phyloP scores from a whole-genome alignment of 2,797 vertebrate genomes.

The Leucoraja ocellata region DNA sequence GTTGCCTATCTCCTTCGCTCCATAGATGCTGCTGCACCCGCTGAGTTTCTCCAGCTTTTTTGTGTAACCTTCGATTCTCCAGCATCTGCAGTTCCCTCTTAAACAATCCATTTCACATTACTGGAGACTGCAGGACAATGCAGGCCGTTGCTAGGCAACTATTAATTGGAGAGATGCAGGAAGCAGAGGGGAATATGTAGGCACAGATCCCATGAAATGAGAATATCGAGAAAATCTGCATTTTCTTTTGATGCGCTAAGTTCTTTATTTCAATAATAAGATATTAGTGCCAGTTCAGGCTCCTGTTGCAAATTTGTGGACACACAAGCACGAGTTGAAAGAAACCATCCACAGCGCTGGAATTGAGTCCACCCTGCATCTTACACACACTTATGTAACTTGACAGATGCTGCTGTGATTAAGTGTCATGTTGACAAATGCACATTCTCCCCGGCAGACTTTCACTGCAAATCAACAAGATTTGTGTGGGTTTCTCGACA shows the following conservation, averaged over 20 bases:
- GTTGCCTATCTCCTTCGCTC: no score
- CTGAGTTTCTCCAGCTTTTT: no score
- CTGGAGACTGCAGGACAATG: background rate
- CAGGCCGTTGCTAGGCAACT: slow-evolving; percentile 22
- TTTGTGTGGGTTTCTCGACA: background rate
- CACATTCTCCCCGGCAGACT: slow-evolving; percentile 7
- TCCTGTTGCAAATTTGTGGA: background rate
- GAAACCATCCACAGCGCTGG: background rate
- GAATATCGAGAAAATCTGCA: background rate
- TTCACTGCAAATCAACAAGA: slow-evolving; percentile 3
- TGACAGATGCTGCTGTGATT: slow-evolving; percentile 28
- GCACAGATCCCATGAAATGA: background rate
- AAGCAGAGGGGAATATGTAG: background rate
- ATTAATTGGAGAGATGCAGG: background rate
- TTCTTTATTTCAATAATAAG: background rate
- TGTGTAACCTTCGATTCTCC: no score
- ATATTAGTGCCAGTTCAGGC: background rate
- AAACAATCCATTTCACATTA: no score
- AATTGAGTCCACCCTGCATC: background rate
- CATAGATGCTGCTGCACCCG: no score
- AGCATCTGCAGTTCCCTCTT: no score
- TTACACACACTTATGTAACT: background rate
- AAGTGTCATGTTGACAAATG: slow-evolving; percentile 35
- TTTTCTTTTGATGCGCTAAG: background rate
- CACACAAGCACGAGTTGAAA: background rate